Evolutionary conservation across 2,888 invertebrate genomes (phyloP), one percentile per base, ranked within the genome.

Genomic region (Oscheius sp.): DNA sequence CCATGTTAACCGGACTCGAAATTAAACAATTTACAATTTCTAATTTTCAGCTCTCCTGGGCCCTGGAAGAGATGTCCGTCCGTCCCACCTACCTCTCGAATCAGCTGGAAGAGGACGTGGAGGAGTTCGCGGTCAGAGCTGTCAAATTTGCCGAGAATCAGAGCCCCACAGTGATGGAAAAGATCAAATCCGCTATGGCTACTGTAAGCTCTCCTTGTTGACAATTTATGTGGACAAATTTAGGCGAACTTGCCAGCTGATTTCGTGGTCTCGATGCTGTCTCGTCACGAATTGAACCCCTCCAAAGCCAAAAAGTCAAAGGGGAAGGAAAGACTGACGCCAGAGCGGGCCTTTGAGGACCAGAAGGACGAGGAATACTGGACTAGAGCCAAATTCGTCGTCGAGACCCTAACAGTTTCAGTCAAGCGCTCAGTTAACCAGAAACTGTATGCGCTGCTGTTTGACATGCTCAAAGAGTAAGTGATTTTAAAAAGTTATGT

Each of bases 381-480:
- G 57, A 57, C 55, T 0, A 77, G 86, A 1, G 62, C 80, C 1
- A 21, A 70, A 1, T 83, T 82, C 47, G 83, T 78, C n/a, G 59
- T 86, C 57, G 86, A 86, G 70, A 33, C 78, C 29, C 63, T 86
- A 9, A 73, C 75, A 55, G 73, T 78, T 7, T 55, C 76, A 5
- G 55, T 60, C 32, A 57, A 70, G 13, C 55, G 79, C 37, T 73
- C 72, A 3, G 76, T 79, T 3, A 78, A 76, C 42, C 66, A 76
- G 2, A 77, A 78, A n/a, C 51, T 85, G 9, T 75, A 86, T 47
- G 62, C 70, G 0, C 51, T 70, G 9, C 74, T 86, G 1, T 86
- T 86, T 62, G 77, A 73, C 2, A 48, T 85, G 35, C 75, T 85
- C n/a, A 84, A 84, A 70, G 77, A 77, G 83, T 85, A 37, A 47